Evolutionary conservation across 1,140 invertebrate genomes (phyloP), one percentile per base, ranked within the genome.

Genomic region (Rhopalosiphum maidis): DNA sequence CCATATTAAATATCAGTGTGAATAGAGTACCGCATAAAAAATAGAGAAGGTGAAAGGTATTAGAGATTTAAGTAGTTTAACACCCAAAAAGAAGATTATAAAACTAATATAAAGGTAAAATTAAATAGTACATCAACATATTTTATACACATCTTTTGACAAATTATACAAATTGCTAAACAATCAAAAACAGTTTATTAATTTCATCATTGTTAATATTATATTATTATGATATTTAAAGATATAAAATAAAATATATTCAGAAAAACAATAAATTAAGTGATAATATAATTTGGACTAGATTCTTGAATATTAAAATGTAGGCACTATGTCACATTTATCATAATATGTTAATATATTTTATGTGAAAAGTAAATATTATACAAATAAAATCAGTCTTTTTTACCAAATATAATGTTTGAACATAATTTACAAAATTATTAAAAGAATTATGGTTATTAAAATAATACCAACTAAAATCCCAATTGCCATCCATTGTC

Each of bases 401-500:
- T 48, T 91, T 68, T 41, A 48, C 25, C 9, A 91, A 82, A 82
- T 91, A 82, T 91, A 82, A 82, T 91, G 22, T 82, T 91, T 82
- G 3, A 46, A 82, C 7, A 68, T 48, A 48, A 82, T 48, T 91
- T 92, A 92, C 11, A 92, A 92, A 83, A 92, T 92, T 41, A 92
- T 92, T 54, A 92, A 85, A 85, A 92, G 77, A 83, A 92, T 55
- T 1, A 92, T 83, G 9, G 91, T 92, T 83, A 92, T 92, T 51
- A 92, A 85, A 83, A 92, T 92, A 51, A 92, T 92, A 35, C 91
- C 77, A 9, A 92, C 30, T 92, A 92, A 92, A 92, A 92, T 92
- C 23, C 43, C 43, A 92, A 92, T 92, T 43, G 77, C 68, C 68
- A 83, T 92, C 91, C 91, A 92, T 92, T 92, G 91, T 92, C 91